A percentile compares a stretch with the other conserved stretches of the same genome.
Conservation (phyloP, 2,113 vertebrate genomes). For the Crotalus horridus region DNA sequence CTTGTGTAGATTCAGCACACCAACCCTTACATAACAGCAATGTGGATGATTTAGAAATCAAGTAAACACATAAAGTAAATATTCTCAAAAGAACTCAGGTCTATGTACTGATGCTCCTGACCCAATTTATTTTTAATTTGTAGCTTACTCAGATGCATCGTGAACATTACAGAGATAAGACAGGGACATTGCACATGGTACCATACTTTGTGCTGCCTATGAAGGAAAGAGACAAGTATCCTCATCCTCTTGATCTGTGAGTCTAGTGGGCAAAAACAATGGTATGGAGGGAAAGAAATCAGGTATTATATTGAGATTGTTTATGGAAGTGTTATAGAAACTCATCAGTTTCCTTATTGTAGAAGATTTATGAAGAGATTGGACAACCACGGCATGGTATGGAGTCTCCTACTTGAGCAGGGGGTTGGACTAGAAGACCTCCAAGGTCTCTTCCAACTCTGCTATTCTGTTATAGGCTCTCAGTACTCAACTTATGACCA, state of each 20-base stretch:
- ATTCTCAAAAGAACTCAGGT: background rate
- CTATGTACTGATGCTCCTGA: background rate
- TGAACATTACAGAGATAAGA: conserved; percentile 66
- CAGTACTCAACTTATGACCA: background rate
- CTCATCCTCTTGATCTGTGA: conserved; percentile 59
- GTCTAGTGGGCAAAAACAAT: background rate
- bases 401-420: background rate
- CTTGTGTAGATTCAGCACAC: background rate
- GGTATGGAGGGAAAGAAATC: background rate
- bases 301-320: background rate
- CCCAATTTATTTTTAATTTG: background rate
- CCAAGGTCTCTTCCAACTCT: background rate
- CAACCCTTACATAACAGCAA: background rate
- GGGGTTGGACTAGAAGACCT: background rate
- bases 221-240: conserved; percentile 51
- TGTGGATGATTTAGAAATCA: background rate
- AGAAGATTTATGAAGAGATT: background rate
- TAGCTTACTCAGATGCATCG: conserved; percentile 68
- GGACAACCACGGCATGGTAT: background rate
- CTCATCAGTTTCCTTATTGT: background rate
- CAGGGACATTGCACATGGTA: conserved; percentile 31
- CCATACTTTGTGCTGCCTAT: conserved; percentile 67
- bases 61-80: background rate
- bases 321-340: background rate
- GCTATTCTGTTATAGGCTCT: background rate